Evolutionary conservation across 2,797 vertebrate species (phyloP), one percentile per base, ranked within the genome.

Genomic region (Taeniopygia guttata): DNA sequence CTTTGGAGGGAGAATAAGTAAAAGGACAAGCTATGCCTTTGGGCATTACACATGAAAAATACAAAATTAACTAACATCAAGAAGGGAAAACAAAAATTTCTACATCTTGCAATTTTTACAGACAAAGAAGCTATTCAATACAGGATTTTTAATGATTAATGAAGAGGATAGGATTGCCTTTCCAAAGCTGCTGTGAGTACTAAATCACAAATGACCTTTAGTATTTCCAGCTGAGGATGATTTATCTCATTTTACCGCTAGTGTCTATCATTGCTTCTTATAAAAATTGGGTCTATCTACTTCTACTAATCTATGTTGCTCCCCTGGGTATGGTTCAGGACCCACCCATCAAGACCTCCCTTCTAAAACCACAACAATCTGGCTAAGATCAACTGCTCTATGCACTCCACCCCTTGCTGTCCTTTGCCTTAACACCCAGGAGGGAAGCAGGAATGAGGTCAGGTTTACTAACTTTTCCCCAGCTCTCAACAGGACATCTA

Each of bases 91-190:
- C 23, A 77, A 91, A 92, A 84, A 54, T 13, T 62, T 84, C 38
- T 93, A 29, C 48, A 59, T 86, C 70, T 93, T 82, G n/a, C 27
- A 90, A 10, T 72, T 79, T 94, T 87, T 90, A 58, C 48, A 87
- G 84, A 89, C 54, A 93, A 89, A 84, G 40, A 88, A 90, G n/a
- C 43, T 45, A n/a, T 60, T 38, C 87, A 82, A 87, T 54, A 78
- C 30, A 42, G 18, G 32, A 90, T 64, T 93, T 95, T 84, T 77
- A 84, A 74, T 91, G 89, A 95, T 94, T 96, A 96, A 95, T 89
- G 70, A 93, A 94, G 76, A 84, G 60, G 67, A 82, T 77, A 77
- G 49, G 48, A 92, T 82, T 93, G 75, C 58, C 85, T 94, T 95
- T 72, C 67, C 40, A 82, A 90, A 82, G 66, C 30, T 92, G 45